Base-by-base conservation (phyloP, 1,140 invertebrate species). In the Galendromus occidentalis region DNA sequence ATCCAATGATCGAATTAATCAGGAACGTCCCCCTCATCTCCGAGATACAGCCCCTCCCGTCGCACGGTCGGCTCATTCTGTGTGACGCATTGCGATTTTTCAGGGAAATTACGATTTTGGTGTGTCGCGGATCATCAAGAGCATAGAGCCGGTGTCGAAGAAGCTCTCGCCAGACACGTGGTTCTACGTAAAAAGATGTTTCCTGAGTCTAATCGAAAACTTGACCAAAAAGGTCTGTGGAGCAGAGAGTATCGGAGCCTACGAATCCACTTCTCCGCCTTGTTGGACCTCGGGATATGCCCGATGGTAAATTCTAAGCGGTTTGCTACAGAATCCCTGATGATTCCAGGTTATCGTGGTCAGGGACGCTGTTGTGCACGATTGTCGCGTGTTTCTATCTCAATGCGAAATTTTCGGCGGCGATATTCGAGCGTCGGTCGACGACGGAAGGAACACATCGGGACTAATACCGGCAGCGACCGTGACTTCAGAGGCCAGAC, bases 31-130 rank as follows among this genome's bases (percentile, higher is more conserved):
- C n/a, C n/a, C n/a, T n/a, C n/a, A n/a, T n/a, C n/a, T n/a, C n/a
- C n/a, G n/a, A n/a, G n/a, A n/a, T n/a, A n/a, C n/a, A n/a, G n/a
- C n/a, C n/a, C n/a, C n/a, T n/a, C n/a, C n/a, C n/a, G n/a, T n/a
- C n/a, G n/a, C n/a, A n/a, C n/a, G n/a, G n/a, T n/a, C n/a, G n/a
- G n/a, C n/a, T n/a, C n/a, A n/a, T n/a, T n/a, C n/a, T n/a, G n/a
- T 68, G 70, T 72, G 44, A 22, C 59, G 30, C 39, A 72, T 14
- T 47, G 4, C 28, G 20, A 4, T 14, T 25, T 22, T 2, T 59
- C 22, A 59, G 77, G 92, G 93, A 0, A 98, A 99, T 77, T 98
- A 95, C 72, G 95, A 99, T 75, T 99, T 99, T 78, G 96, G 96
- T 6, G 91, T 99, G 70, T 95, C 91, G 0, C 80, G 95, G 69